Conservation (phyloP, 2,113 vertebrate species). For the Chionodraco myersi region DNA sequence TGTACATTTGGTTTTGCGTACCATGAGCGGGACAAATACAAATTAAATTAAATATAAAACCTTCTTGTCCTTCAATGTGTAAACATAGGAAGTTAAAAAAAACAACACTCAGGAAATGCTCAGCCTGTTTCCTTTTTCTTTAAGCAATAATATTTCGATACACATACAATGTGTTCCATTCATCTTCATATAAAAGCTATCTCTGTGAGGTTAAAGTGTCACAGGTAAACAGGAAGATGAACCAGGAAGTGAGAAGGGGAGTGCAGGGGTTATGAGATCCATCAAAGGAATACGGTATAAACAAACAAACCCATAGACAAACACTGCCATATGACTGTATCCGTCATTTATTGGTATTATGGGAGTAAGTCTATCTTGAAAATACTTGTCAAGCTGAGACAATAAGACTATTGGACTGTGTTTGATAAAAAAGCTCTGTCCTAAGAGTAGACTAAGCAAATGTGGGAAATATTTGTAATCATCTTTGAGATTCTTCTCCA, state of each 20-base stretch:
- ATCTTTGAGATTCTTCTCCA: conserved; percentile 31
- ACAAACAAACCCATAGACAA: conserved; percentile 35
- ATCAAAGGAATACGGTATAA: conserved; percentile 13
- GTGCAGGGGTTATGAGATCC: conserved; percentile 33
- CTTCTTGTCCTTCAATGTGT: too few species aligned
- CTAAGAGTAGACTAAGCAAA: too few species aligned
- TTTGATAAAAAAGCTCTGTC: too few species aligned
- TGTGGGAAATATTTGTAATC: conserved; percentile 6
- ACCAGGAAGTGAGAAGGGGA: conserved; percentile 42
- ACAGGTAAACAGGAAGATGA: conserved; percentile 64
- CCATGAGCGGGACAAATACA: too few species aligned
- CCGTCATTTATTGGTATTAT: conserved; percentile 1
- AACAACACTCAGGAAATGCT: not conserved
- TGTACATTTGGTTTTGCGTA: too few species aligned
- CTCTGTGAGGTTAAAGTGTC: conserved; percentile 2
- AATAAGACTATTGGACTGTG: not conserved
- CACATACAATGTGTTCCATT: not conserved
- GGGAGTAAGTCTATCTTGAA: not conserved
- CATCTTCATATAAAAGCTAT: conserved; percentile 22
- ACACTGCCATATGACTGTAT: conserved; percentile 3
- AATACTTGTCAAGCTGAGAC: too few species aligned
- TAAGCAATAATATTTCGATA: not conserved
- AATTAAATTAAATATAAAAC: not conserved
- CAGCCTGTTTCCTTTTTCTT: not conserved
- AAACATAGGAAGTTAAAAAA: conserved; percentile 9